phyloP scores from a whole-genome alignment of 1,140 invertebrate genomes.

The Trichogramma pretiosum region DNA sequence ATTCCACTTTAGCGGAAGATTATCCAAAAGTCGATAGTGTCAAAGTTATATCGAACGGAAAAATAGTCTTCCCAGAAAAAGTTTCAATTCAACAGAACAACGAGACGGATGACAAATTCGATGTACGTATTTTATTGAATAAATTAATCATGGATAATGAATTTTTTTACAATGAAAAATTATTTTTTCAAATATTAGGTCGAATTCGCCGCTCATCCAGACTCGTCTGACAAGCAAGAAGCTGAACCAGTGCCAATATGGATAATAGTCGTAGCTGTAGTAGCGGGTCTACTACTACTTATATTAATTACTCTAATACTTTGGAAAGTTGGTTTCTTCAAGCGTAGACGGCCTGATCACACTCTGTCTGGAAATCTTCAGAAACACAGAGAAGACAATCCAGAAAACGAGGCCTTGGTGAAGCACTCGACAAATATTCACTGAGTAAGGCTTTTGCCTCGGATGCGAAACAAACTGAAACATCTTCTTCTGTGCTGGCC shows the following conservation, averaged over 20 bases:
- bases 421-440: conserved; percentile 30
- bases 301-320: conserved; percentile 66
- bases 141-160: too few relatives aligned
- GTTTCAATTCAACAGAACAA: conserved; percentile 65
- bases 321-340: conserved; percentile 86
- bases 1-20: conserved; percentile 79
- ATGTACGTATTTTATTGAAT: not conserved
- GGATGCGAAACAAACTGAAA: too few relatives aligned
- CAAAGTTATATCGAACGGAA: conserved; percentile 67
- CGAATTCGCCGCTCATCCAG: conserved; percentile 71
- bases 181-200: conserved; percentile 52
- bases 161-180: conserved; percentile 13
- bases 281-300: conserved; percentile 70
- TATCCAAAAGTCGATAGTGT: conserved; percentile 78
- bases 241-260: conserved; percentile 66
- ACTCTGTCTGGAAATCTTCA: conserved; percentile 74
- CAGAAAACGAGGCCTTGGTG: conserved; percentile 41
- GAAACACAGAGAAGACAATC: conserved; percentile 61
- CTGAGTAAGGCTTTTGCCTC: not conserved
- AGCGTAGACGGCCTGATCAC: conserved; percentile 66
- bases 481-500: too few relatives aligned
- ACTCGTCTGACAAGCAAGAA: conserved; percentile 56
- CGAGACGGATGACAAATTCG: conserved; percentile 56
- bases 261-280: conserved; percentile 72
- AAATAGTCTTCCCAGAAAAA: conserved; percentile 59